Conservation (phyloP, 2,888 invertebrate genomes). For the Leptopterna dolabrata region DNA sequence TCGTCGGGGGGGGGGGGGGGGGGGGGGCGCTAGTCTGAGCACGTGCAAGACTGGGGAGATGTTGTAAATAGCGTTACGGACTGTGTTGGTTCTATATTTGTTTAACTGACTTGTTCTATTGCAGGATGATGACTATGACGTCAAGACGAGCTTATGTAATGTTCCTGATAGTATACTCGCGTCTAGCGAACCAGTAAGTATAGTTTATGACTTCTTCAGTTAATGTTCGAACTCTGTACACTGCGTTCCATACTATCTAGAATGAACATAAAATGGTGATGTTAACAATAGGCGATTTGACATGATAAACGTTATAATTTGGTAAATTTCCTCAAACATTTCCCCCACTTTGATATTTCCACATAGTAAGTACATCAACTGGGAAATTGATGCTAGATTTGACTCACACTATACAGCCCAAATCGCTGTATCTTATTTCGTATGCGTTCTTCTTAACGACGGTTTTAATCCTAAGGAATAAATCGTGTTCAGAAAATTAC, state of each 20-base stretch:
- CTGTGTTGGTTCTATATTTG: background rate
- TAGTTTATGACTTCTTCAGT: slow-evolving; percentile 3
- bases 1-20: too few relatives aligned
- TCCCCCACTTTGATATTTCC: too few relatives aligned
- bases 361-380: too few relatives aligned
- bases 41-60: too few relatives aligned
- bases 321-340: background rate
- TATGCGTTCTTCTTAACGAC: background rate
- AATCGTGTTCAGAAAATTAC: background rate
- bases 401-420: too few relatives aligned
- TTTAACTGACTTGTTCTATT: background rate
- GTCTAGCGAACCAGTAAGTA: slow-evolving; percentile 57
- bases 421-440: too few relatives aligned
- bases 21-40: too few relatives aligned
- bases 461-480: background rate
- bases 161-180: slow-evolving; percentile 59
- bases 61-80: too few relatives aligned
- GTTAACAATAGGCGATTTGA: background rate
- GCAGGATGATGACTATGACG: slow-evolving; percentile 54
- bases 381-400: too few relatives aligned
- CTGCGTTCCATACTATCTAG: background rate
- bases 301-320: background rate
- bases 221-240: background rate
- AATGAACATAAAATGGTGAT: background rate
- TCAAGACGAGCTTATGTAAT: slow-evolving; percentile 59